These are phyloP conservation scores for Erebia aethiops DNA, from an alignment of 2,888 invertebrate species.

Conservation along the genomic window DNA sequence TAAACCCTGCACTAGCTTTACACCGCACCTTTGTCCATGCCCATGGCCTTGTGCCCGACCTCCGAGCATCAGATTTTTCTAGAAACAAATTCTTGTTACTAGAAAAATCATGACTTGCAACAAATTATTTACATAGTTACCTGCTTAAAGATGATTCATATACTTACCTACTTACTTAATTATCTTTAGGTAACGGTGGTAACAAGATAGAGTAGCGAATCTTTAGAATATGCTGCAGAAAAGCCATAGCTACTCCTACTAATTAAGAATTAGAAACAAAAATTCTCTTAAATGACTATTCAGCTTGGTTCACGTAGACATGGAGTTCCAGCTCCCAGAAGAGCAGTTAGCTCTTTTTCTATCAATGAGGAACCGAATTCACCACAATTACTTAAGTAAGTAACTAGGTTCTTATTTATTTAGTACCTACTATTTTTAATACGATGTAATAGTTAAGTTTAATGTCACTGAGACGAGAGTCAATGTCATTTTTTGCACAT, in stretches of 20 bases:
- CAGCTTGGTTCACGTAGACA: too few relatives aligned
- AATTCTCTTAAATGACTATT: too few relatives aligned
- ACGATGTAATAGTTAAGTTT: background rate
- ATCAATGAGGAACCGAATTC: too few relatives aligned
- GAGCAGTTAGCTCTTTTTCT: too few relatives aligned
- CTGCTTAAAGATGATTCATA: slow-evolving; percentile 1
- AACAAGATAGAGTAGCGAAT: background rate
- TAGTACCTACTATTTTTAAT: background rate
- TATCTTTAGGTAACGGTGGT: background rate
- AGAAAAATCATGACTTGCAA: background rate
- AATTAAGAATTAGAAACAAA: background rate
- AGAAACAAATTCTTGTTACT: background rate
- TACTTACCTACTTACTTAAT: background rate
- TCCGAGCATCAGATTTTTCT: slow-evolving; percentile 11
- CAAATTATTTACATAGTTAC: background rate
- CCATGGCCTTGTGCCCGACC: slow-evolving; percentile 28
- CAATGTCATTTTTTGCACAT: slow-evolving; percentile 9
- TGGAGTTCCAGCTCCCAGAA: too few relatives aligned
- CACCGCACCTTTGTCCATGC: slow-evolving; percentile 26
- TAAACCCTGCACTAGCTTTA: slow-evolving; percentile 3
- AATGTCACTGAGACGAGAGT: slow-evolving; percentile 1
- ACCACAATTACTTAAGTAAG: too few relatives aligned
- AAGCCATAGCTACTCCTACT: too few relatives aligned
- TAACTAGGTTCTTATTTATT: too few relatives aligned
- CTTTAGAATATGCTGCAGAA: background rate